These are phyloP conservation scores for Drosophila chauvacae DNA, from an alignment of 1,140 invertebrate species.

Conservation along the genomic window DNA sequence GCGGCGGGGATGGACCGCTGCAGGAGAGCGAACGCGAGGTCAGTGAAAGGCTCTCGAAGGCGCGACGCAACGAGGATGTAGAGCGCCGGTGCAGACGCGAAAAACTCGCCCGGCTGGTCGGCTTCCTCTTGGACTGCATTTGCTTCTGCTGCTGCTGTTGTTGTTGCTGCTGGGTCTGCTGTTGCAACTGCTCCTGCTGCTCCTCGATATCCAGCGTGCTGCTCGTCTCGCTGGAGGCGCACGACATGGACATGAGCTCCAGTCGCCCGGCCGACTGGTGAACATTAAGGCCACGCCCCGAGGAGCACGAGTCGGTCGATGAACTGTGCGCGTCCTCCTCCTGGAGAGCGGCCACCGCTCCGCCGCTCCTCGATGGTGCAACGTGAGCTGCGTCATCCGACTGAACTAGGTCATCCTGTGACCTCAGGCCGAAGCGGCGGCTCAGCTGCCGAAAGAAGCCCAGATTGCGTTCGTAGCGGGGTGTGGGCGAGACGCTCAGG, in stretches of 20 bases:
- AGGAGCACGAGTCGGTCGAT: slow-evolving; percentile 86
- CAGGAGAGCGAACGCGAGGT: slow-evolving; percentile 87
- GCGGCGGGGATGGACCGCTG: slow-evolving; percentile 85
- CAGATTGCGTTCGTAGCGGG: slow-evolving; percentile 86
- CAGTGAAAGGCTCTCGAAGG: slow-evolving; percentile 88
- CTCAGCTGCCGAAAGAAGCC: slow-evolving; percentile 87
- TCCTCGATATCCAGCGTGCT: slow-evolving; percentile 85
- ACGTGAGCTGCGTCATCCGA: slow-evolving; percentile 64
- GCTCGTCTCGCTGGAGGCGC: slow-evolving; percentile 87
- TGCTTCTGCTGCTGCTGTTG: slow-evolving; percentile 16
- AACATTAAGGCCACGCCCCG: slow-evolving; percentile 63
- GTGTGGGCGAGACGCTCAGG: slow-evolving; percentile 82
- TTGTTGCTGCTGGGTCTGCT: slow-evolving; percentile 46
- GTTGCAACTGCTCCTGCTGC: slow-evolving; percentile 50
- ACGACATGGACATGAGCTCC: slow-evolving; percentile 85
- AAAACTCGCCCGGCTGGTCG: slow-evolving; percentile 68
- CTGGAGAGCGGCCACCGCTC: slow-evolving; percentile 40
- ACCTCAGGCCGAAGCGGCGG: slow-evolving; percentile 86
- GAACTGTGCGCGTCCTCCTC: slow-evolving; percentile 87
- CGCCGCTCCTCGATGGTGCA: slow-evolving; percentile 16
- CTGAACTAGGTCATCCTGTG: slow-evolving; percentile 84
- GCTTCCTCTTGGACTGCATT: slow-evolving; percentile 51
- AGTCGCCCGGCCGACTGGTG: slow-evolving; percentile 68
- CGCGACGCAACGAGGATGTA: slow-evolving; percentile 88
- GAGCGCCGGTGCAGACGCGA: slow-evolving; percentile 87